Base-by-base conservation (phyloP, 2,888 invertebrate genomes). In the Zaprionus obscuricornis region DNA sequence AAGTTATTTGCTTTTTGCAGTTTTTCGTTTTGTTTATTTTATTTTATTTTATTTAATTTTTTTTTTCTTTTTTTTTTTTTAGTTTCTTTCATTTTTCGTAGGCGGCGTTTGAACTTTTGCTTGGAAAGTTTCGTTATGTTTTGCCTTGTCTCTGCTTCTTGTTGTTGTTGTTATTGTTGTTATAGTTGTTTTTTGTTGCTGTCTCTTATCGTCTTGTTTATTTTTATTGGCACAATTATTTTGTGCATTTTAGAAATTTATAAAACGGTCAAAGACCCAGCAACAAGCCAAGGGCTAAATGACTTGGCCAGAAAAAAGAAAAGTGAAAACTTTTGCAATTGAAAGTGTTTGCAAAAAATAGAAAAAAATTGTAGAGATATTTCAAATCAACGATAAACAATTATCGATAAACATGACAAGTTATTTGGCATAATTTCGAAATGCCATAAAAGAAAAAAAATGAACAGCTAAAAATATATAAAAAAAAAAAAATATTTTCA, bases 181-280 rank as follows among this genome's bases (percentile, higher is more conserved):
- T 34, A 33, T 18, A 34, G 37, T 58, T 27, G 37, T 36, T 36
- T 18, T 39, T 27, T 27, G 18, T 51, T n/a, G 26, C 14, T 40
- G 34, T 31, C n/a, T n/a, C n/a, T n/a, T n/a, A n/a, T n/a, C 55
- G 58, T 60, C 63, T 63, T 84, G 66, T 82, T 84, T 82, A 81
- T 81, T 84, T 82, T 74, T 78, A 75, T 85, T 81, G 85, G 83
- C 81, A 81, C 81, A 81, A 85, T 82, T 85, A 84, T 79, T n/a
- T 82, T 82, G 72, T 82, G 79, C 82, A 81, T 78, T 81, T 81
- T 84, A 74, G 82, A 81, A 79, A 79, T 84, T 84, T 79, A 78
- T 79, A 71, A 74, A 52, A 50, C 66, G 82, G 69, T 76, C 84
- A 77, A 67, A 74, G 74, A 74, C 77, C 65, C 34, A 11, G 13